Base-by-base conservation (phyloP, 1,140 invertebrate species). In the Halyomorpha halys region DNA sequence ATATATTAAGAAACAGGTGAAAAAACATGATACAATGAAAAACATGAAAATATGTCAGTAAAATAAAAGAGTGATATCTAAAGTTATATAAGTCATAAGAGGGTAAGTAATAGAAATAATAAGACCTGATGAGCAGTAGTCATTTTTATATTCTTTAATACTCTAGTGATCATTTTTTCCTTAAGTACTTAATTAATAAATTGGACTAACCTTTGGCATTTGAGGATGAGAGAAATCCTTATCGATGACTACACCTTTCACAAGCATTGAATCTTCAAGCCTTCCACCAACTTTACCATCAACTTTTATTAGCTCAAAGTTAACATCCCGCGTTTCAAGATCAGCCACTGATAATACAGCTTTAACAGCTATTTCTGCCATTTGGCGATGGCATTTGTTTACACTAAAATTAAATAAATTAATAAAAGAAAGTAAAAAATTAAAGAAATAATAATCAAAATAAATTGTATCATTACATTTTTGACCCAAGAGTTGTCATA, bases 171-270 rank as follows among this genome's bases (percentile, higher is more conserved):
- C n/a, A n/a, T n/a, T n/a, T n/a, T n/a, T n/a, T n/a, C n/a, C n/a
- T n/a, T n/a, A n/a, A n/a, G n/a, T 30, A 30, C 3, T 30, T 3
- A 4, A 30, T 30, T 30, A 30, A 39, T 39, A 13, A 11, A 39
- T 11, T 23, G 16, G 11, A 59, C 9, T 72, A 74, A 90, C 87
- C 81, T 90, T 98, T 1, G 97, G 97, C 97, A 99, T 99, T 79
- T 99, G 97, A 61, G 97, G 94, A 82, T 99, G 97, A 70, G 92
- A 96, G 80, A 99, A 93, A 66, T 97, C 96, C 78, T 99, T 99
- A 73, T 99, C 97, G 19, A 99, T 84, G 66, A 99, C 86, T 5
- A 99, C 97, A 64, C 97, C 97, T 69, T 89, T 91, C 15, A 99
- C 94, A 39, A 99, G 77, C 79, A 95, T 86, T 0, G 96, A 95